A percentile compares a stretch with the other conserved stretches of the same genome.
Conservation (phyloP, 2,888 invertebrate genomes). For the Deroplatys truncata region DNA sequence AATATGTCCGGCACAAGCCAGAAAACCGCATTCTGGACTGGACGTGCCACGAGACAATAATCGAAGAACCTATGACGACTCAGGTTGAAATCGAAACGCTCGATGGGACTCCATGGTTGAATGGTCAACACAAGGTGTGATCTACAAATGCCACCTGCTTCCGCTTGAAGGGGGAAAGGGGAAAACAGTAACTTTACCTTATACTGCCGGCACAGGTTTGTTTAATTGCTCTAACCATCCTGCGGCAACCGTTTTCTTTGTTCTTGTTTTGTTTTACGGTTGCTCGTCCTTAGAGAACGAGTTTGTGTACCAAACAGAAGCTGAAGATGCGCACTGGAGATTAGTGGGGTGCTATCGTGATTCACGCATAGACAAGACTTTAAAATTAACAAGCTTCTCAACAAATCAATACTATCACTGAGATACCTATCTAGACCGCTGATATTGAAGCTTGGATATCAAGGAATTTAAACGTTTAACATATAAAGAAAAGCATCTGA, state of each 20-base stretch:
- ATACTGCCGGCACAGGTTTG: background rate
- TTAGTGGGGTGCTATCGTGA: no score
- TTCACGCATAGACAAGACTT: no score
- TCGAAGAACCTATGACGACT: background rate
- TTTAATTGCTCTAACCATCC: background rate
- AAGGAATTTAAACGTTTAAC: no score
- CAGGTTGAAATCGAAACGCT: background rate
- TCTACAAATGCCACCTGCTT: background rate
- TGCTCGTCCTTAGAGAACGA: background rate
- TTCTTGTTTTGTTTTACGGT: background rate
- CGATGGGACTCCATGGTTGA: background rate
- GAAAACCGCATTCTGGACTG: background rate
- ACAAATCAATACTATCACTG: no score
- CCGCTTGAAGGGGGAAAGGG: background rate
- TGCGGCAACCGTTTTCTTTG: background rate
- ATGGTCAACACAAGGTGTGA: background rate
- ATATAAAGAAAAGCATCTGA: no score
- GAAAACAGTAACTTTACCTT: background rate
- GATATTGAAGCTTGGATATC: no score
- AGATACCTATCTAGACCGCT: no score
- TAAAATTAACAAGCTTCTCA: no score
- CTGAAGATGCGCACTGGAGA: no score
- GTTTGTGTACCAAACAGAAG: no score
- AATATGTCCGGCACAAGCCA: background rate
- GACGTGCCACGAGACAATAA: background rate